These are phyloP conservation scores for Orchesella cincta DNA, from an alignment of 1,140 invertebrate species.

Conservation along the genomic window DNA sequence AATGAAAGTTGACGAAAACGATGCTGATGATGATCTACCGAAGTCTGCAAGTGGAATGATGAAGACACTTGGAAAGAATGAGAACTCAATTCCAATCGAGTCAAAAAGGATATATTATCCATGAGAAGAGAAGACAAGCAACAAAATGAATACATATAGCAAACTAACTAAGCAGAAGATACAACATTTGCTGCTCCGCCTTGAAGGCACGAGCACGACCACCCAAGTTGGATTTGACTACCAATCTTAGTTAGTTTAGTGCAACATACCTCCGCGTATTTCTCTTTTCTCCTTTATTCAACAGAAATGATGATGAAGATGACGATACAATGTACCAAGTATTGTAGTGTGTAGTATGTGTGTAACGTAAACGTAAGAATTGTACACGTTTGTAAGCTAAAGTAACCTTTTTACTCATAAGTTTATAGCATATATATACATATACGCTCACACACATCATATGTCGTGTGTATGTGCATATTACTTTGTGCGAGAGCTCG, in stretches of 20 bases:
- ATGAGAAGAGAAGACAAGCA: constrained; percentile 19
- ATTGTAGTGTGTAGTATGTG: not conserved
- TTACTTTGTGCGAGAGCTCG: not conserved
- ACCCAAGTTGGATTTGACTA: constrained; percentile 49
- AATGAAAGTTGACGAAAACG: constrained; percentile 7
- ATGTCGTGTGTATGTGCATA: not conserved
- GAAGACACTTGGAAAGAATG: constrained; percentile 48
- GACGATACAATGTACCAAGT: constrained; percentile 5
- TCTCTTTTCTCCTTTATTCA: constrained; percentile 9
- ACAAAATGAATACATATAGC: constrained; percentile 29
- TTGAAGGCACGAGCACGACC: constrained; percentile 50
- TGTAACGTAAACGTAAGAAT: not conserved
- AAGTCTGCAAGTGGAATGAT: constrained; percentile 41
- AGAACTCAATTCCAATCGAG: constrained; percentile 50
- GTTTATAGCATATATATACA: not conserved
- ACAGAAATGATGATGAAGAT: constrained; percentile 11
- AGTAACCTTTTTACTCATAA: no score
- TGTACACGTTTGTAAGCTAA: no score
- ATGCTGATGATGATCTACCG: not conserved
- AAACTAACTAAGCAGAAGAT: constrained; percentile 30
- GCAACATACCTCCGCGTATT: constrained; percentile 14
- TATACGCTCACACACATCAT: not conserved
- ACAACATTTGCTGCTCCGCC: constrained; percentile 44
- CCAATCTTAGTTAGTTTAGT: constrained; percentile 47
- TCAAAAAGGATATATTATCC: constrained; percentile 30